These are phyloP conservation scores for Ceratotherium simum DNA, from an alignment of 2,113 vertebrate genomes.

Conservation along the genomic window DNA sequence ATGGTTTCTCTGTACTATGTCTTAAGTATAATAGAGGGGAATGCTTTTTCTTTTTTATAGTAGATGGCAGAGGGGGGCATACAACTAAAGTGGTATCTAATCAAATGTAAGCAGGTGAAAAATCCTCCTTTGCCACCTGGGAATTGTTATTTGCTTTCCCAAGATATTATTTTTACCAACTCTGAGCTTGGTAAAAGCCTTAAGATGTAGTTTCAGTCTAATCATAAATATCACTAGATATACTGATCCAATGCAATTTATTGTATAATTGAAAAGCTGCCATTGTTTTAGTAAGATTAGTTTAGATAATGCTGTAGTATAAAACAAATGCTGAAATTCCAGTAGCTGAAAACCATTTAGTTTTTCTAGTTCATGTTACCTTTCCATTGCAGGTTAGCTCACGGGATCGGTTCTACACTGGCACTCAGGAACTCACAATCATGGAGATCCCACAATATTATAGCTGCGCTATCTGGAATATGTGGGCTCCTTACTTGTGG, in stretches of 20 bases:
- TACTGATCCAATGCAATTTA: not conserved
- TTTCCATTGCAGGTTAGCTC: not conserved
- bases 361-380: not conserved
- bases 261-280: not conserved
- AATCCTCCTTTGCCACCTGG: not conserved
- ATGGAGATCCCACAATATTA: too few relatives aligned
- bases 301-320: not conserved
- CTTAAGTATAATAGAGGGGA: not conserved
- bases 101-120: not conserved
- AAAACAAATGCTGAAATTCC: not conserved
- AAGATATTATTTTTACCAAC: not conserved
- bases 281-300: not conserved
- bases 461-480: not conserved
- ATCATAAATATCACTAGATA: not conserved
- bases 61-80: fast-evolving
- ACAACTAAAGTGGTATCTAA: not conserved
- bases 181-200: not conserved
- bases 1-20: not conserved
- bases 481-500: not conserved
- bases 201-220: not conserved
- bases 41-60: not conserved
- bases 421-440: not conserved
- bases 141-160: not conserved
- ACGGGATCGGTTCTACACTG: fast-evolving
- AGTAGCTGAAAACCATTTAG: not conserved